Evolutionary conservation across 2,113 vertebrate genomes (phyloP).

Genomic region (Channa argus): DNA sequence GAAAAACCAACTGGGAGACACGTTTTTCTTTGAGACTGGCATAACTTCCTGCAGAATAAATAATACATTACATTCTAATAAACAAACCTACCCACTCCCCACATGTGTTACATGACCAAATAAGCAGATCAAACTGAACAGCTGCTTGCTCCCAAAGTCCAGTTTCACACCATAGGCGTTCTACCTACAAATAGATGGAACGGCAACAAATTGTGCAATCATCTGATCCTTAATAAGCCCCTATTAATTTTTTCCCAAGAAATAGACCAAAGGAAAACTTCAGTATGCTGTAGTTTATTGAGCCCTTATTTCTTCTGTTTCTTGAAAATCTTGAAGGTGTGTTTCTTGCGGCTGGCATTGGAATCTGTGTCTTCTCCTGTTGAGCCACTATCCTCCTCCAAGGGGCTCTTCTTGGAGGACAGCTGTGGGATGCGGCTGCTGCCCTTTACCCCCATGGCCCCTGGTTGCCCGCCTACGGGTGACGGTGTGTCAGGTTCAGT

Average conservation of each 20-base stretch:
- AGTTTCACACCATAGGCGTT: slow-evolving; percentile 60
- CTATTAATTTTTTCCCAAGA: neutral
- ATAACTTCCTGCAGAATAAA: slow-evolving; percentile 84
- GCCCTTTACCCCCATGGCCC: slow-evolving; percentile 67
- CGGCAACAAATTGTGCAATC: slow-evolving; percentile 53
- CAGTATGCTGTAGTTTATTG: slow-evolving; percentile 52
- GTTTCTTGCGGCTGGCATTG: slow-evolving; percentile 92
- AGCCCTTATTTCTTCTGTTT: slow-evolving; percentile 92
- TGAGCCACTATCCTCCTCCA: slow-evolving; percentile 94
- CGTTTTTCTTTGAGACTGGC: slow-evolving; percentile 71
- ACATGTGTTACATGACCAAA: slow-evolving; percentile 58
- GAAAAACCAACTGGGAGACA: slow-evolving; percentile 57
- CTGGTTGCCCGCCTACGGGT: slow-evolving; percentile 82
- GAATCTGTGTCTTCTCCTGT: slow-evolving; percentile 94
- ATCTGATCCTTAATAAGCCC: slow-evolving; percentile 41
- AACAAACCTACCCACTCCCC: slow-evolving; percentile 65
- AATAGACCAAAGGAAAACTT: slow-evolving; percentile 53
- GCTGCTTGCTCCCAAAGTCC: slow-evolving; percentile 64
- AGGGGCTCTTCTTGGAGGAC: slow-evolving; percentile 90
- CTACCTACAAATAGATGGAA: slow-evolving; percentile 63
- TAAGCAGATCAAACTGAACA: slow-evolving; percentile 53
- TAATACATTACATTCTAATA: slow-evolving; percentile 81
- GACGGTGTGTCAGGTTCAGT: slow-evolving; percentile 94
- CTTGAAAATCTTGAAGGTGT: slow-evolving; percentile 98
- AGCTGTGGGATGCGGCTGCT: slow-evolving; percentile 94